phyloP scores from a whole-genome alignment of 1,140 invertebrate genomes.

The Teleogryllus occipitalis region DNA sequence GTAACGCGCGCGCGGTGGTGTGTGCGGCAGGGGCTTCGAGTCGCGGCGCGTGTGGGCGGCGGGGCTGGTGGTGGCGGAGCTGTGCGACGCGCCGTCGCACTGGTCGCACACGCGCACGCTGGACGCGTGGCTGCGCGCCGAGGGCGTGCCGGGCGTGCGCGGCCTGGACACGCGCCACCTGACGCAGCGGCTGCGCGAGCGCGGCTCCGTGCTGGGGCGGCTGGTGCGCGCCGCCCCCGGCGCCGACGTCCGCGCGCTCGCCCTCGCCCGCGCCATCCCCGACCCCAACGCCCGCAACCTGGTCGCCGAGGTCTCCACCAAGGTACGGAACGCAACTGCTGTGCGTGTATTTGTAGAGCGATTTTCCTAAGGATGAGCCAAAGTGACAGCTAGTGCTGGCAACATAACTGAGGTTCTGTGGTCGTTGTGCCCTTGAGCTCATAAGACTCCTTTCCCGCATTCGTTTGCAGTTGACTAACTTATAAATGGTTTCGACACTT shows the following conservation, averaged over 20 bases:
- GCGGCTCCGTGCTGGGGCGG: slow-evolving; percentile 71
- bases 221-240: slow-evolving; percentile 51
- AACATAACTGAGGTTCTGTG: too few species aligned
- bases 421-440: too few species aligned
- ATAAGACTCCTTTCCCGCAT: too few species aligned
- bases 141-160: slow-evolving; percentile 77
- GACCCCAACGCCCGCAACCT: slow-evolving; percentile 88
- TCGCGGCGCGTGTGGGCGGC: slow-evolving; percentile 84
- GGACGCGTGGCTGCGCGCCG: slow-evolving; percentile 70
- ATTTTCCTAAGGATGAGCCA: too few species aligned
- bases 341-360: too few species aligned
- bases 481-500: too few species aligned
- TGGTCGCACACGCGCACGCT: slow-evolving; percentile 75
- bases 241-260: slow-evolving; percentile 39
- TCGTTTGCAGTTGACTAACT: too few species aligned
- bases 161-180: slow-evolving; percentile 85
- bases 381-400: too few species aligned
- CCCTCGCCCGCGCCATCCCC: slow-evolving; percentile 34
- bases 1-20: slow-evolving; percentile 28
- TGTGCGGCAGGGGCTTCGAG: slow-evolving; percentile 70
- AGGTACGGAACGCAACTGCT: slow-evolving; percentile 41
- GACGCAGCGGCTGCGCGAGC: slow-evolving; percentile 79
- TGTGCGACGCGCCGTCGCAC: slow-evolving; percentile 79
- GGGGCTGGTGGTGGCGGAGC: slow-evolving; percentile 87
- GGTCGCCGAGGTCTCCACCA: slow-evolving; percentile 82